These are phyloP conservation scores for Tringa solitaria DNA, from an alignment of 2,113 vertebrate species.

Conservation along the genomic window DNA sequence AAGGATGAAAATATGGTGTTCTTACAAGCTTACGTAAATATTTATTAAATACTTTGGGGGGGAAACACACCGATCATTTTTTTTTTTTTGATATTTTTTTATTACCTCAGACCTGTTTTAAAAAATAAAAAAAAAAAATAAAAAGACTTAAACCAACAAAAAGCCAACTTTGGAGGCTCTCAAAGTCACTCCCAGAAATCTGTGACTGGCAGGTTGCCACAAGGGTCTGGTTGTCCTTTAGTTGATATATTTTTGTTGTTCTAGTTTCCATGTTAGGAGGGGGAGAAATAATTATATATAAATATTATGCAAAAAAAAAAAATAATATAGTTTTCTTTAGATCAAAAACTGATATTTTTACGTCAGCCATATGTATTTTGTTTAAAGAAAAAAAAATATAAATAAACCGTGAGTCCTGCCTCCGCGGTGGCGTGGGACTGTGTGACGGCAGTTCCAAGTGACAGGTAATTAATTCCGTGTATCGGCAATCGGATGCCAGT, in stretches of 20 bases:
- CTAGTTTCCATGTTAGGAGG: constrained; percentile 57
- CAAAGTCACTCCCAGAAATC: constrained; percentile 51
- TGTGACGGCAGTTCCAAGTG: constrained; percentile 25
- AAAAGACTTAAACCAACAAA: neutral
- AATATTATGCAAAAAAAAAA: constrained; percentile 77
- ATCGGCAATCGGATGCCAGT: constrained; percentile 58
- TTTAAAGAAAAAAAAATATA: constrained; percentile 69
- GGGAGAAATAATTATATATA: constrained; percentile 59
- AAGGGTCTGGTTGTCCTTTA: constrained; percentile 61
- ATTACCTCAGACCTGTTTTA: constrained; percentile 71
- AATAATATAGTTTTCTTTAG: constrained; percentile 81
- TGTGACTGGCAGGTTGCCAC: constrained; percentile 60
- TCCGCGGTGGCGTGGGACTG: neutral
- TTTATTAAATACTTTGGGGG: constrained; percentile 63
- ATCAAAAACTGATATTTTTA: constrained; percentile 76
- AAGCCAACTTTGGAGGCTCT: constrained; percentile 49
- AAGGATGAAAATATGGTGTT: neutral
- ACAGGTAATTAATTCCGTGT: constrained; percentile 45
- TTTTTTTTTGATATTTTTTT: constrained; percentile 37
- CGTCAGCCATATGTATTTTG: constrained; percentile 81
- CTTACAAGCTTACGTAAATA: constrained; percentile 40
- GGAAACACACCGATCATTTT: neutral
- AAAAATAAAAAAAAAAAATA: neutral
- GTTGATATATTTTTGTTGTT: constrained; percentile 41
- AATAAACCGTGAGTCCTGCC: constrained; percentile 16